A percentile compares a stretch with the other conserved stretches of the same genome.
Conservation (phyloP, 2,113 vertebrate genomes). For the Camelus bactrianus region DNA sequence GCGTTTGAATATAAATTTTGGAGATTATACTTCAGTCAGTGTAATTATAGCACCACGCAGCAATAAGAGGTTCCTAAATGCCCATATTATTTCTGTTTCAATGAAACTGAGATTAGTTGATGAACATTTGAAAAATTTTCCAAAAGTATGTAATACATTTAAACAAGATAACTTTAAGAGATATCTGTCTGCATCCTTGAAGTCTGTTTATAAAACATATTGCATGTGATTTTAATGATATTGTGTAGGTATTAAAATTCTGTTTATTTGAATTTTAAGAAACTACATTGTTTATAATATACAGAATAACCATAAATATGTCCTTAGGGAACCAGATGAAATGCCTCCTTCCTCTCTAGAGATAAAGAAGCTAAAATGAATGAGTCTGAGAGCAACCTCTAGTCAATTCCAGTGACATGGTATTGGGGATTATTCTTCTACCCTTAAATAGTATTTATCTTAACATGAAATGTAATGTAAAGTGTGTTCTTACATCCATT, state of each 20-base stretch:
- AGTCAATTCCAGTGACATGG: neutral
- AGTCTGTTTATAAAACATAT: slow-evolving; percentile 11
- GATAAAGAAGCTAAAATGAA: slow-evolving; percentile 49
- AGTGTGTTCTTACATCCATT: neutral
- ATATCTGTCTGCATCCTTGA: neutral
- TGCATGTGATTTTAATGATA: slow-evolving; percentile 21
- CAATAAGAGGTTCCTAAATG: slow-evolving; percentile 60
- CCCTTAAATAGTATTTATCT: neutral
- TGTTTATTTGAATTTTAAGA: slow-evolving; percentile 58
- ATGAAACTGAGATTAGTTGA: slow-evolving; percentile 49
- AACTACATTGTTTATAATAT: slow-evolving; percentile 50
- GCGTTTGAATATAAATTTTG: slow-evolving; percentile 57
- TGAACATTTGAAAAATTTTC: slow-evolving; percentile 63
- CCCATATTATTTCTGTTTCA: slow-evolving; percentile 64
- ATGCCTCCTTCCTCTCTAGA: neutral
- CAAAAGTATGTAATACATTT: slow-evolving; percentile 38
- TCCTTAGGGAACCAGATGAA: slow-evolving; percentile 19
- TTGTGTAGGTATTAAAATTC: neutral
- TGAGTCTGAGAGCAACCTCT: neutral
- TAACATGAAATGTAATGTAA: neutral
- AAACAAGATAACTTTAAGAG: slow-evolving; percentile 59
- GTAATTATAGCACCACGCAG: slow-evolving; percentile 34
- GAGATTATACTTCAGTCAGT: slow-evolving; percentile 61
- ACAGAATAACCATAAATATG: slow-evolving; percentile 17
- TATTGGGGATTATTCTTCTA: neutral